Base-by-base conservation (phyloP, 2,888 invertebrate genomes). In the Melieria crassipennis region DNA sequence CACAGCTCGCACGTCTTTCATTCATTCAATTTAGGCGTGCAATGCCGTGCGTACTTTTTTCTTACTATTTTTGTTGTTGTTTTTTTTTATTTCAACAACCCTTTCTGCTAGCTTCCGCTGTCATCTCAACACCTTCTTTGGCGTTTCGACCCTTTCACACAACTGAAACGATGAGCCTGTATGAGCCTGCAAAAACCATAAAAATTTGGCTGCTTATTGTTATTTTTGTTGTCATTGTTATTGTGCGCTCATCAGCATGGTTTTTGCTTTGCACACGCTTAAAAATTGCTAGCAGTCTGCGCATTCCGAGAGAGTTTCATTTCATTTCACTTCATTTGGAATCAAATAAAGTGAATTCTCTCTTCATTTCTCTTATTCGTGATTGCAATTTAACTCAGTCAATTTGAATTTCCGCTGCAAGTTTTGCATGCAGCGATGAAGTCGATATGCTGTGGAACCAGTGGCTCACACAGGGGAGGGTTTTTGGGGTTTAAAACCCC, bases 1-100 rank as follows among this genome's bases (percentile, higher is more conserved):
- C 79, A 78, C 73, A 78, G 77, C 30, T 30, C 30, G 30, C 30
- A 30, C 30, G 30, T 30, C 30, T 30, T 30, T 30, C 30, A 30
- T 30, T 30, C 30, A 30, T 30, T 30, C 30, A 30, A 30, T 30
- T 30, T 30, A 30, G 30, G 3, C 30, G 30, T 30, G 30, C 2
- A 30, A 30, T 30, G 30, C 30, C 2, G 30, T 30, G 30, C 30
- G 30, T 30, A 30, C 30, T 30, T 30, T 30, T 30, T 30, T 30
- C 3, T 30, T 30, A 30, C 3, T 30, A 30, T 30, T 30, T 30
- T 30, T 30, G 30, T 30, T 30, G 30, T 30, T 30, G 30, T 30
- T 30, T 30, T 30, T 30, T 30, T 30, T 30, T 77, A 72, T 64
- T 67, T 65, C 74, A 73, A 64, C 72, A 71, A 72, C 62, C 70